Evolutionary conservation across 2,113 vertebrate genomes (phyloP).

Genomic region (Mixornis gularis): DNA sequence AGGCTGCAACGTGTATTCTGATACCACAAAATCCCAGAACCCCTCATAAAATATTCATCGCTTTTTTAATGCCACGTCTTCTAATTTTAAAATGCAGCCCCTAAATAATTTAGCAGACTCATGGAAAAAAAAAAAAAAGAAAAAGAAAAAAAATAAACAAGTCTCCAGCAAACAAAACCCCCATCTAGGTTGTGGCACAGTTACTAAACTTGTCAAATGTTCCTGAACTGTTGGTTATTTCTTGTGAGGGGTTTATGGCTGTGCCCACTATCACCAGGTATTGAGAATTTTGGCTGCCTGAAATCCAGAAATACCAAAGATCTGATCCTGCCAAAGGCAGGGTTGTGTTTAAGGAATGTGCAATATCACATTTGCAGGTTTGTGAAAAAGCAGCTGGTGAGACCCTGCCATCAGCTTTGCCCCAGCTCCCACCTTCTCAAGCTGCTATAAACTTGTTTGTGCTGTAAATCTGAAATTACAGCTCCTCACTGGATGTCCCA

Average conservation of each 20-base stretch:
- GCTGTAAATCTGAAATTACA: neutral
- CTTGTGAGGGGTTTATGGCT: neutral
- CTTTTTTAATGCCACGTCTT: slow-evolving; percentile 25
- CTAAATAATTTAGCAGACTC: slow-evolving; percentile 62
- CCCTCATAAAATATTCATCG: slow-evolving; percentile 43
- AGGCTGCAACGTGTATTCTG: slow-evolving; percentile 8
- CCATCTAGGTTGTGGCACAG: neutral
- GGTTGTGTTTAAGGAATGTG: accelerated
- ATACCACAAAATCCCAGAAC: slow-evolving; percentile 41
- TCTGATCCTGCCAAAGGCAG: neutral
- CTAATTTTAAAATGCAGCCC: slow-evolving; percentile 59
- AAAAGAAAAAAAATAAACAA: neutral
- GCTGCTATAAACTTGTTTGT: neutral
- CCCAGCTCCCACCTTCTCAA: neutral
- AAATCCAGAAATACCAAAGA: neutral
- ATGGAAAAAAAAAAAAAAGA: neutral
- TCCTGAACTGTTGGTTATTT: neutral
- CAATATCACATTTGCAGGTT: neutral
- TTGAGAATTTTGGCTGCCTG: neutral
- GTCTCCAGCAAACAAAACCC: neutral
- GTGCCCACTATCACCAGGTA: neutral
- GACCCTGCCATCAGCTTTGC: neutral
- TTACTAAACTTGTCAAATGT: neutral
- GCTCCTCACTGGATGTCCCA: neutral
- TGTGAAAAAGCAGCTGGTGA: neutral